Evolutionary conservation across 2,797 vertebrate genomes (phyloP), one percentile per base, ranked within the genome.

Genomic region (Sebastolobus altivelis): DNA sequence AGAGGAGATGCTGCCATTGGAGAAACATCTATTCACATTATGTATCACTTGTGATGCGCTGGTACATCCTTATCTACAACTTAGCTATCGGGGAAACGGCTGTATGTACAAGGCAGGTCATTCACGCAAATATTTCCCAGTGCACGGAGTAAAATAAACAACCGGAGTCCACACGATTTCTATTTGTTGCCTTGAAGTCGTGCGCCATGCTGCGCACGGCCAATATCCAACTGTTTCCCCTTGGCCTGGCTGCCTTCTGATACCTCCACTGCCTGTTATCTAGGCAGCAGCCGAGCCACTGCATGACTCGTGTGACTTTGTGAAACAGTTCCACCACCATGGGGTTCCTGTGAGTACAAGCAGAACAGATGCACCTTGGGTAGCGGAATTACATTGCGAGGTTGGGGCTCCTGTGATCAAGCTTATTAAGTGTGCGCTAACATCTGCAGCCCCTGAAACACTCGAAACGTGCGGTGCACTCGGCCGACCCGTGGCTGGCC

Each of bases 301-400:
- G 60, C 40, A 61, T 85, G 91, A 94, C 90, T 90, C 63, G 65
- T 87, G 82, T 91, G 92, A 93, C 94, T 94, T 94, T 93, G 90
- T 80, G 86, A 90, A 94, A 91, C 78, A 82, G 65, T 87, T 87
- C 75, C 79, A 62, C 65, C 93, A 89, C 86, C 91, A 83, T 82
- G 83, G 71, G 81, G 83, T 86, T 86, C 76, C 88, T 69, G 81
- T 63, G 82, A 87, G 85, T 77, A 90, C 89, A 89, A 79, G 75
- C 27, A 31, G 77, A 92, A 94, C 92, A 94, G 93, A 93, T 92
- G 94, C 91, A 89, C 84, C 81, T 93, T 73, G 77, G 91, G 88
- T 87, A 83, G 89, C 1, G 16, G 77, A 87, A 92, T 93, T 89
- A 85, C 81, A 87, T 81, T 65, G 86, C 83, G 71, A 85, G 89